Base-by-base conservation (phyloP, 1,140 invertebrate species). In the Drosophila parvula region DNA sequence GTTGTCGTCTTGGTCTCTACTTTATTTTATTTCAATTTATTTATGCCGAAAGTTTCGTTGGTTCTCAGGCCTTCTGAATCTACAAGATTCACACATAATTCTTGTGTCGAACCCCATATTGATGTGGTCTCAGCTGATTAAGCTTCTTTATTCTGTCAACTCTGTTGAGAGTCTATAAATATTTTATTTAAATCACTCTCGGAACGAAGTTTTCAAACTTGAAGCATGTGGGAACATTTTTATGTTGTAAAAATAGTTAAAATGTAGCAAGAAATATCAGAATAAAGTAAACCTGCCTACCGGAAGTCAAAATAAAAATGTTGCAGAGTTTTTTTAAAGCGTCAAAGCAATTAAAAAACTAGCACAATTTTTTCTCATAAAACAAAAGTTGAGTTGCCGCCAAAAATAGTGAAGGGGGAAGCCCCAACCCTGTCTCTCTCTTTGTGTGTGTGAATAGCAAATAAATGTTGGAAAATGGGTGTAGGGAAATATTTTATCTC, bases 31-130 rank as follows among this genome's bases (percentile, higher is more conserved):
- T 65, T 44, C 45, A 75, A 75, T 75, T 75, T 75, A 75, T 75
- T 64, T 75, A 76, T 76, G 51, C 27, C 22, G 16, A 36, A 89
- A 84, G 78, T 84, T 84, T 74, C 11, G 7, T 10, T 75, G 67
- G 62, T 85, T 85, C 67, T 61, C 68, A 82, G 64, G 59, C 58
- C 67, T 70, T 74, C 45, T 65, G 69, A 11, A 12, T 8, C 14
- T 38, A 40, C 22, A 62, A 62, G 77, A 51, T 76, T 88, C 79
- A 80, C 84, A 89, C 84, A 89, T 89, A 81, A 84, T 78, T 90
- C 76, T 84, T 38, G 75, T 76, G 74, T 76, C 61, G 70, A 81
- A 68, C 55, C 50, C 50, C 55, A 79, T 68, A 82, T 81, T 47
- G 69, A 58, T 40, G 45, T 16, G 34, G 55, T 32, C 36, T 57